Evolutionary conservation across 1,140 invertebrate species (phyloP).

Genomic region (Ips nitidus): DNA sequence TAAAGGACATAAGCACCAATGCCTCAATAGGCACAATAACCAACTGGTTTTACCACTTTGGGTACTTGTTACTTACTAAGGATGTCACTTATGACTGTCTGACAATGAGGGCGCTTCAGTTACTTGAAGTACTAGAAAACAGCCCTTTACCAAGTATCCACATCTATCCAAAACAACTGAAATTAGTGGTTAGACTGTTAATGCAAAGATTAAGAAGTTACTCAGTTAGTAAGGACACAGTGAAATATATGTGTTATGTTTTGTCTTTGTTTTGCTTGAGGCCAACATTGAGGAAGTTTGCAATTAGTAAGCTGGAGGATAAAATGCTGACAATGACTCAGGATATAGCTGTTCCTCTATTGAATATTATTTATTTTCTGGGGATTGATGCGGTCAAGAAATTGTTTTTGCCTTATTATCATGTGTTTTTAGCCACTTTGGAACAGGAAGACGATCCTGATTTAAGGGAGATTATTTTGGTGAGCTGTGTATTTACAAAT

Average conservation of each 20-base stretch:
- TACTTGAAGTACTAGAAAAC: constrained; percentile 46
- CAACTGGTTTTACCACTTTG: constrained; percentile 51
- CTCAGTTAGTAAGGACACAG: constrained; percentile 34
- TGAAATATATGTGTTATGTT: constrained; percentile 46
- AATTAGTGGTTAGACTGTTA: constrained; percentile 45
- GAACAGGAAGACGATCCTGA: constrained; percentile 27
- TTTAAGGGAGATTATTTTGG: constrained; percentile 40
- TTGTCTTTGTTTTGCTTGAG: constrained; percentile 45
- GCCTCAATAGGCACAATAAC: constrained; percentile 45
- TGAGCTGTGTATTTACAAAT: constrained; percentile 26
- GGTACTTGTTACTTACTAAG: constrained; percentile 47
- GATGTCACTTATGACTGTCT: constrained; percentile 47
- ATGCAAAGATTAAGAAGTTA: constrained; percentile 44
- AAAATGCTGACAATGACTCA: constrained; percentile 38
- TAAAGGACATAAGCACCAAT: constrained; percentile 46
- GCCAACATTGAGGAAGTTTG: constrained; percentile 40
- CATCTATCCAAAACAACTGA: constrained; percentile 44
- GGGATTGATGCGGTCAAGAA: constrained; percentile 43
- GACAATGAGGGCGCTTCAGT: constrained; percentile 43
- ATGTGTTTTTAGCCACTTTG: constrained; percentile 34
- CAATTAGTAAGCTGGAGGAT: constrained; percentile 42
- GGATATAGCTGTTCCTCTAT: constrained; percentile 35
- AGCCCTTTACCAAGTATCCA: constrained; percentile 41
- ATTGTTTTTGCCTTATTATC: constrained; percentile 41
- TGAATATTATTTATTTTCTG: constrained; percentile 42